These are phyloP conservation scores for Stegana nigrithorax DNA, from an alignment of 2,888 invertebrate species.

Conservation along the genomic window DNA sequence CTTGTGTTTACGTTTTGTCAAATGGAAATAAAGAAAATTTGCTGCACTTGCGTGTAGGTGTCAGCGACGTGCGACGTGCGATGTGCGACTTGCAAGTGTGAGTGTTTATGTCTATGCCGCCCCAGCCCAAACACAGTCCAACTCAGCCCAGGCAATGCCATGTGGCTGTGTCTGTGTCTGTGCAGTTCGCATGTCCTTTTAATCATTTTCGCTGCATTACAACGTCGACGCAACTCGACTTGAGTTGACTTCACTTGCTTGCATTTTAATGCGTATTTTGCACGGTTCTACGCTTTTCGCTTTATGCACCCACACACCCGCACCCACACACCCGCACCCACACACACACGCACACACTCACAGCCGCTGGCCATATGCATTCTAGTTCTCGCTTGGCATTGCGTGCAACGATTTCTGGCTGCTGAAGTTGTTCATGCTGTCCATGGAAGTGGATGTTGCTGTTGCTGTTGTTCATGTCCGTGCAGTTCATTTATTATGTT, in stretches of 20 bases:
- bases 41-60: constrained; percentile 24
- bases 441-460: constrained; percentile 20
- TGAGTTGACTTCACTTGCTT: constrained; percentile 39
- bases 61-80: too few species aligned
- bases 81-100: not conserved
- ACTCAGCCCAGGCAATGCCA: too few species aligned
- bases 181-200: constrained; percentile 54
- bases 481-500: constrained; percentile 62
- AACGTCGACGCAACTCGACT: not conserved
- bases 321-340: too few species aligned
- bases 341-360: too few species aligned
- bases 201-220: constrained; percentile 56
- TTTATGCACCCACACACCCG: too few species aligned
- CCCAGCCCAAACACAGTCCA: not conserved
- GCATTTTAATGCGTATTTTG: constrained; percentile 60
- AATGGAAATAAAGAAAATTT: constrained; percentile 65
- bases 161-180: constrained; percentile 60
- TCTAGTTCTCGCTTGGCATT: constrained; percentile 45
- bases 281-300: not conserved
- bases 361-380: not conserved
- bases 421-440: constrained; percentile 13
- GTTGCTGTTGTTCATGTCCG: constrained; percentile 39
- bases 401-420: constrained; percentile 52
- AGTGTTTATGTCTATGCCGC: not conserved
- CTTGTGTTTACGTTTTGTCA: constrained; percentile 61